These are phyloP conservation scores for Caenorhabditis remanei DNA, from an alignment of 1,140 invertebrate species.

Conservation along the genomic window DNA sequence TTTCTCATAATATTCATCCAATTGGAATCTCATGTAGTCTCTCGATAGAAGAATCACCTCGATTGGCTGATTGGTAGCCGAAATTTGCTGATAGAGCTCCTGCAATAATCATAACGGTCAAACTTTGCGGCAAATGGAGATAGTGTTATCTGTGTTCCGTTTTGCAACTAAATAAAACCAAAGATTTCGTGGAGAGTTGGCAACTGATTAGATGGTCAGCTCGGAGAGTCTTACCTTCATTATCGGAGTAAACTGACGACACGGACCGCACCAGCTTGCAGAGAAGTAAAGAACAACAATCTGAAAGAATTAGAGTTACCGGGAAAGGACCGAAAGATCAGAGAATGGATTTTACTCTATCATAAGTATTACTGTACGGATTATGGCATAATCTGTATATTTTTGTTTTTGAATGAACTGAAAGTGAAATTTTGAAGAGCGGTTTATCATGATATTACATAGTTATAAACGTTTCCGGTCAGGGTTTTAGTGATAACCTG, in stretches of 20 bases:
- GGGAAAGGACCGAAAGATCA: background rate
- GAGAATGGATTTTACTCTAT: background rate
- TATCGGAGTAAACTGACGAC: slow-evolving; percentile 42
- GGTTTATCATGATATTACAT: background rate
- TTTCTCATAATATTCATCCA: slow-evolving; percentile 49
- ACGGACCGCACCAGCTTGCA: slow-evolving; percentile 43
- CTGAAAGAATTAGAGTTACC: slow-evolving; percentile 2
- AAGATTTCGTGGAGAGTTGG: slow-evolving; percentile 36
- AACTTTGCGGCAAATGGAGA: background rate
- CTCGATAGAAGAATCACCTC: slow-evolving; percentile 51
- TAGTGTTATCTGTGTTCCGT: slow-evolving; percentile 22
- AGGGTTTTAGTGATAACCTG: no score
- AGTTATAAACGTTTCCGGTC: background rate
- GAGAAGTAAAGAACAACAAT: slow-evolving; percentile 53
- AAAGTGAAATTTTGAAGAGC: no score
- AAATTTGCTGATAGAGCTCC: slow-evolving; percentile 48
- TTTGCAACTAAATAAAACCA: background rate
- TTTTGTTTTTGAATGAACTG: background rate
- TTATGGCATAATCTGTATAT: background rate
- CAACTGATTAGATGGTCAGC: slow-evolving; percentile 33
- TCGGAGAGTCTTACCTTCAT: slow-evolving; percentile 13
- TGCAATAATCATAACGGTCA: slow-evolving; percentile 1
- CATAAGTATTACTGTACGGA: background rate
- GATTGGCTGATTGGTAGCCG: slow-evolving; percentile 20
- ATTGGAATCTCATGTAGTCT: slow-evolving; percentile 56